Base-by-base conservation (phyloP, 2,113 vertebrate species). In the Clupea harengus region DNA sequence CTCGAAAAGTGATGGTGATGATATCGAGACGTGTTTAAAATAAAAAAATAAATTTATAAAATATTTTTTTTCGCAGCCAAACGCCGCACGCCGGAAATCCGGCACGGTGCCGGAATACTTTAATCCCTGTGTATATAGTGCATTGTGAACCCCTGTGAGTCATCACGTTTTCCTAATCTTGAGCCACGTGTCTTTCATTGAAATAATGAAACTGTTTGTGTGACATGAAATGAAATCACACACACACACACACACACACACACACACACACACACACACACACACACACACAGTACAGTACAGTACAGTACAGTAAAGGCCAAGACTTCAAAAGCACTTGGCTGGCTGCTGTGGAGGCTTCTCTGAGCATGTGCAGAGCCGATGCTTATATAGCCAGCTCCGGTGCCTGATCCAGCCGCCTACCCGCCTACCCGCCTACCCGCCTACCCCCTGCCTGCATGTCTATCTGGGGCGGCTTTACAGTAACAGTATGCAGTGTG, bases 401-500 rank as follows among this genome's bases (percentile, higher is more conserved):
- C 60, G 6, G n/a, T 8, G 25, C 39, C 39, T 39, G 20, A 17
- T 18, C 47, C 13, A 82, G 6, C 85, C 22, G 50, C 0, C 13
- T 44, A 82, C 46, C n/a, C 80, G 82, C 8, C 6, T 7, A 39
- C 45, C 32, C 72, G 64, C 50, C 57, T 67, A 47, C 45, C 49
- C 50, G 39, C 52, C 52, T 4, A 18, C 52, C 52, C 3, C 15
- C 1, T 13, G 17, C 15, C 1, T 15, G 17, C 54, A 4, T 60
- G 0, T 60, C 15, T 5, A 4, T 60, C 5, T 6, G 18, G 18
- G 57, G 81, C 86, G 52, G 10, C 54, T 44, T 83, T 85, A 85
- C 84, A 45, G 84, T 85, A 11, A 87, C 57, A 81, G 50, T 5
- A 2, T 18, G 25, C 85, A 54, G 52, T 75, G 39, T 47, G 39